These are phyloP conservation scores for Caenorhabditis sinica DNA, from an alignment of 2,888 invertebrate genomes.

Conservation along the genomic window DNA sequence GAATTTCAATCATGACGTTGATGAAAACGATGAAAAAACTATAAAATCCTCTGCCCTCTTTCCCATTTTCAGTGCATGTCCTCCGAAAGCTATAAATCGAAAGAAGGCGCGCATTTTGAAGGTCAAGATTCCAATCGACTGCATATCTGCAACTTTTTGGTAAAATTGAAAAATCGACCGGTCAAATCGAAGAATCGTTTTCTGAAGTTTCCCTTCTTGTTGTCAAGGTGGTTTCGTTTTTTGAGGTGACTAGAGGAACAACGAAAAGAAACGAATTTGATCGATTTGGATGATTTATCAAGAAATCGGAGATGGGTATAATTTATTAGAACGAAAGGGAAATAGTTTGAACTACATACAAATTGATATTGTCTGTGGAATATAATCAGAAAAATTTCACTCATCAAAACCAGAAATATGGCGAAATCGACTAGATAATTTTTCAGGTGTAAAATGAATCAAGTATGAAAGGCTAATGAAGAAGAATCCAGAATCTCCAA, in stretches of 20 bases:
- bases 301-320: background rate
- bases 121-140: conserved; percentile 18
- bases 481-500: too few relatives aligned
- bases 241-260: conserved; percentile 1
- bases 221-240: background rate
- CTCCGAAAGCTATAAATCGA: conserved; percentile 14
- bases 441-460: too few relatives aligned
- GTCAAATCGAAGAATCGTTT: conserved; percentile 17
- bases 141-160: conserved; percentile 30
- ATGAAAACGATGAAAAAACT: background rate
- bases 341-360: too few relatives aligned
- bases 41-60: conserved; percentile 4
- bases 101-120: conserved; percentile 4
- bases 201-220: background rate
- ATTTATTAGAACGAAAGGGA: too few relatives aligned
- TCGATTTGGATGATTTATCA: conserved; percentile 18
- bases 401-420: too few relatives aligned
- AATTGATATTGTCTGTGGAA: too few relatives aligned
- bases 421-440: too few relatives aligned
- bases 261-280: conserved; percentile 21
- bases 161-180: conserved; percentile 30
- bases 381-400: too few relatives aligned
- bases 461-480: too few relatives aligned
- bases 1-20: background rate
- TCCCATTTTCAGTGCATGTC: background rate